Evolutionary conservation across 2,113 vertebrate species (phyloP), one percentile per base, ranked within the genome.

Genomic region (Porphyrio hochstetteri): DNA sequence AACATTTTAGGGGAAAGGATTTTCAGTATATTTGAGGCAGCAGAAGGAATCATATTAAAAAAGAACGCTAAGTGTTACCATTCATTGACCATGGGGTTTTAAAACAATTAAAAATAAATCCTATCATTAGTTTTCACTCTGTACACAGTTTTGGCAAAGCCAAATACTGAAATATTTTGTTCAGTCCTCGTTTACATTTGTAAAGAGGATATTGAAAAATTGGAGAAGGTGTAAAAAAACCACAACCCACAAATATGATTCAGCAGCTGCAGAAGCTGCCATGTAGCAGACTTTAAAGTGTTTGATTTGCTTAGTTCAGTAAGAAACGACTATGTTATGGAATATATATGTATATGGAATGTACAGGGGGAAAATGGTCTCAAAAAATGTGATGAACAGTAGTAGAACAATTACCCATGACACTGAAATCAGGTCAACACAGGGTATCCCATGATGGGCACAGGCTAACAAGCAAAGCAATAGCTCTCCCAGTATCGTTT

Each of bases 1-100:
- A 85, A 85, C 27, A 33, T 90, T 94, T 92, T n/a, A 70, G 70
- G 46, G 63, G 64, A 88, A 93, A 93, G 67, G 78, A 90, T 88
- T 93, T 87, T 59, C 59, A 91, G 50, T 85, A 7, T 74, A 82
- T 35, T 61, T 76, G 61, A 93, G 63, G 63, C 57, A 74, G 27
- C n/a, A 85, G 80, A 89, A 87, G n/a, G n/a, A 76, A 72, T 5
- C 21, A 19, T 40, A 64, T 14, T 50, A 79, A 90, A 72, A 86
- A 79, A 85, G 60, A 61, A 82, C 20, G 25, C 7, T 36, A 81
- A 57, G 36, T 16, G 31, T 78, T 81, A 72, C 27, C 28, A 24
- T 64, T 90, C 28, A 31, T 7, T 61, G 36, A 27, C 27, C 2
- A 5, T 4, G 3, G 19, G 7, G 1, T 33, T 83, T 78, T 23